Evolutionary conservation across 2,113 vertebrate genomes (phyloP), one percentile per base, ranked within the genome.

Genomic region (Sula dactylatra): DNA sequence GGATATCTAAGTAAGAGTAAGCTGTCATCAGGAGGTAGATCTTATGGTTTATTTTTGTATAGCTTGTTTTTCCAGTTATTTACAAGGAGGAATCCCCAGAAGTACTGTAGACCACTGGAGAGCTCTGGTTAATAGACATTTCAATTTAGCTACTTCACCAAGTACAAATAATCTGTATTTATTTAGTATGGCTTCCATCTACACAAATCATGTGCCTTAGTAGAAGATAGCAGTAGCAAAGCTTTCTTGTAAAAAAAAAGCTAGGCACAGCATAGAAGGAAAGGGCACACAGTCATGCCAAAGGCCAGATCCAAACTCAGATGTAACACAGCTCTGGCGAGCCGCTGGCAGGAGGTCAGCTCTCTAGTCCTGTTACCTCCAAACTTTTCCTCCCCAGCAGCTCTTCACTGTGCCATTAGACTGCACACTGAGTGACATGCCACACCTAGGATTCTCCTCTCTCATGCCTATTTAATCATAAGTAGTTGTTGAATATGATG

Each of bases 11-110:
- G 65, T 49, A 47, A 85, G 40, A 92, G 11, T 42, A 50, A 66
- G 61, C 50, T 90, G 84, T 91, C 86, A 89, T 76, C n/a, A 3
- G 70, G 26, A 95, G 78, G n/a, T n/a, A 55, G 84, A 69, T 42
- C 3, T 79, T 80, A 36, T 70, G 29, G 81, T 32, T 94, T 93
- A 72, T 95, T 94, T 96, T 86, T 79, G 15, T 45, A 66, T 2
- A 44, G 38, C 73, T 95, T 95, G 66, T 85, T 95, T 96, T 91
- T 61, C 69, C 49, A 73, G 45, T 95, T 85, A 94, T 89, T 94
- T 95, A 89, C 61, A 89, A 89, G 61, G 45, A 69, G 42, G 62
- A 96, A 96, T 87, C 73, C 70, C 58, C 45, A 94, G 80, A 84
- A 67, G 65, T 76, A 69, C 50, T 21, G 24, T 0, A 84, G 74